Evolutionary conservation across 2,797 vertebrate genomes (phyloP), one percentile per base, ranked within the genome.

Genomic region (Lutjanus campechanus): DNA sequence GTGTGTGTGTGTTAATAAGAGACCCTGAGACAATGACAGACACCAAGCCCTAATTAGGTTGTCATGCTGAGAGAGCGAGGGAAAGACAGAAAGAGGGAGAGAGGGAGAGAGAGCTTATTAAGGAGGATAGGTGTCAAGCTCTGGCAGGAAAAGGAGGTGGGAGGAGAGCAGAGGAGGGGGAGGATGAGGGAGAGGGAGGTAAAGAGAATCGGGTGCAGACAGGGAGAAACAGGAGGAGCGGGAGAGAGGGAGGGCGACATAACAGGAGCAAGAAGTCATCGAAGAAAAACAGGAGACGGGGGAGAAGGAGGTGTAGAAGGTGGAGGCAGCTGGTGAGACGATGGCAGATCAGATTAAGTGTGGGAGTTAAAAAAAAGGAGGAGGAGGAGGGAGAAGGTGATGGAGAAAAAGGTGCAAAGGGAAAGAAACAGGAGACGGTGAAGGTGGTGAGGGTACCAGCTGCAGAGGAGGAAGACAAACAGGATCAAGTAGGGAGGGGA

Each of bases 11-110:
- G 83, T 84, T 93, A 95, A 93, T 92, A 92, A 91, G 89, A 86
- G 86, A 82, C 84, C 81, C 89, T 59, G 89, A 89, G 90, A 94
- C 91, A 94, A 91, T 94, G 93, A 94, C 93, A 94, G 93, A 92
- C 90, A 94, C 91, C 89, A 82, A 90, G 84, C 82, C 77, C 92
- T 95, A 94, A 94, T 95, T 95, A 95, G 93, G 93, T 90, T 93
- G 93, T 94, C 93, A 94, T 86, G 88, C 83, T 84, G 88, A 87
- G 88, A 87, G 82, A 89, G 87, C 72, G 43, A 88, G 81, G 70
- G 55, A 51, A 60, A 77, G 78, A 81, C 25, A 77, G 83, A 84
- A 50, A 79, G 62, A 77, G 68, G 81, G 20, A 58, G 40, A 73
- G 65, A 12, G 79, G 19, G 81, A 79, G 73, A 83, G 73, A 84